These are phyloP conservation scores for Odontomachus brunneus DNA, from an alignment of 1,140 invertebrate species.

Conservation along the genomic window DNA sequence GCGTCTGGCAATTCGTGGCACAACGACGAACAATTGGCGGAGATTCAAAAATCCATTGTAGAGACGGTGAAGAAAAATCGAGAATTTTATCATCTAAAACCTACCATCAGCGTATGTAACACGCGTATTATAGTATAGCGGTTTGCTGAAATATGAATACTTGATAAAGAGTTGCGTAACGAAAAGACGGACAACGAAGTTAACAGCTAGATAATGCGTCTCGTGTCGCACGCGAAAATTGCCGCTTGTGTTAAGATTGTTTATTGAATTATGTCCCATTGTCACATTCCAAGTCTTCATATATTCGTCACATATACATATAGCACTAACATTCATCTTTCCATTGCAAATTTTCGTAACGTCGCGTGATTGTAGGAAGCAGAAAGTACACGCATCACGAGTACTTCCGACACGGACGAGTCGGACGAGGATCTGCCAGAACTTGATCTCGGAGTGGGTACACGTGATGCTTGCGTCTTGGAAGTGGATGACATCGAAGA, in stretches of 20 bases:
- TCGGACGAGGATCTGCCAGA: conserved; percentile 91
- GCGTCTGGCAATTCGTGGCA: conserved; percentile 88
- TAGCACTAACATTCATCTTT: no score
- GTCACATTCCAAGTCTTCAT: no score
- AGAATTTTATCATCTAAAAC: conserved; percentile 89
- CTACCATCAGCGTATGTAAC: conserved; percentile 71
- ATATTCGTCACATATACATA: not conserved
- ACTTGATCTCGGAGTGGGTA: conserved; percentile 91
- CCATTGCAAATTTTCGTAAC: not conserved
- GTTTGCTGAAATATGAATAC: no score
- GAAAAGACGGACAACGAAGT: no score
- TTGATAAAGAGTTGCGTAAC: no score
- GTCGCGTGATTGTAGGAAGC: conserved; percentile 78
- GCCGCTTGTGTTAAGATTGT: no score
- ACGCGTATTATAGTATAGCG: conserved; percentile 25
- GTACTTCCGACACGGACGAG: conserved; percentile 88
- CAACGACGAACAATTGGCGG: conserved; percentile 87
- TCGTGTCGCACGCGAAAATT: no score
- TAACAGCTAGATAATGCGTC: no score
- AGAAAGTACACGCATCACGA: conserved; percentile 80
- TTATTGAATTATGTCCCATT: no score
- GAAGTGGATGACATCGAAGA: conserved; percentile 96
- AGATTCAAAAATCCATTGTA: conserved; percentile 88
- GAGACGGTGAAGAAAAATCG: conserved; percentile 90
- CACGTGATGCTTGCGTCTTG: conserved; percentile 93